Conservation (phyloP, 2,797 vertebrate species). For the Galagoides demidoff region DNA sequence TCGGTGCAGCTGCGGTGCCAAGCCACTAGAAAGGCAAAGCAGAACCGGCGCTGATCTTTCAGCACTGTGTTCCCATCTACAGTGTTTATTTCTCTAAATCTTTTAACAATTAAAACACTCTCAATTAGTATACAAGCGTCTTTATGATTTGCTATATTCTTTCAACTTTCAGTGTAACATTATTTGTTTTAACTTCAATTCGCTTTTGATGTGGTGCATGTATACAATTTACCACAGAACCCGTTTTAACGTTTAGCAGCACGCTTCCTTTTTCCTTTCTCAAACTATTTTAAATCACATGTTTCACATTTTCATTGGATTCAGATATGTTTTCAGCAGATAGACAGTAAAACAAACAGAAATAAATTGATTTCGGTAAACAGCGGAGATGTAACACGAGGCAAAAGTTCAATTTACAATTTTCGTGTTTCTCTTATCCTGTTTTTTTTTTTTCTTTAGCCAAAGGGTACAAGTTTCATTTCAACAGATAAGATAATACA, state of each 20-base stretch:
- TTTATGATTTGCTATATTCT: slow-evolving; percentile 71
- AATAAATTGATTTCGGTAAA: slow-evolving; percentile 76
- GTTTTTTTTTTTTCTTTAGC: slow-evolving; percentile 25
- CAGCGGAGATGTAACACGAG: slow-evolving; percentile 67
- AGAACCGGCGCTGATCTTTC: slow-evolving; percentile 68
- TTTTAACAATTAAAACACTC: slow-evolving; percentile 83
- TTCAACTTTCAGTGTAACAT: slow-evolving; percentile 83
- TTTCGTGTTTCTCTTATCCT: slow-evolving; percentile 59
- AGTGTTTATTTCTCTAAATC: slow-evolving; percentile 82
- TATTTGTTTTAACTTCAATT: slow-evolving; percentile 72
- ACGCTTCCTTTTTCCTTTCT: slow-evolving; percentile 74
- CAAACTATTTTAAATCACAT: slow-evolving; percentile 74
- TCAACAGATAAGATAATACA: slow-evolving; percentile 49
- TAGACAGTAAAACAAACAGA: slow-evolving; percentile 78
- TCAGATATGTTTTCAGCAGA: slow-evolving; percentile 79
- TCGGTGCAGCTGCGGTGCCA: slow-evolving; percentile 55
- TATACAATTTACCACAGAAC: slow-evolving; percentile 81
- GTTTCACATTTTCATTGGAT: slow-evolving; percentile 80
- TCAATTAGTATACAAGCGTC: slow-evolving; percentile 82
- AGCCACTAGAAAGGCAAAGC: slow-evolving; percentile 81
- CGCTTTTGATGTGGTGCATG: slow-evolving; percentile 82
- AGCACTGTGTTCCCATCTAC: slow-evolving; percentile 71
- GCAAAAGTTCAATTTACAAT: slow-evolving; percentile 71
- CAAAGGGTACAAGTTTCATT: slow-evolving; percentile 54
- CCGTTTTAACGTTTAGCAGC: slow-evolving; percentile 78